Base-by-base conservation (phyloP, 1,140 invertebrate species). In the Cardiocondyla obscurior region DNA sequence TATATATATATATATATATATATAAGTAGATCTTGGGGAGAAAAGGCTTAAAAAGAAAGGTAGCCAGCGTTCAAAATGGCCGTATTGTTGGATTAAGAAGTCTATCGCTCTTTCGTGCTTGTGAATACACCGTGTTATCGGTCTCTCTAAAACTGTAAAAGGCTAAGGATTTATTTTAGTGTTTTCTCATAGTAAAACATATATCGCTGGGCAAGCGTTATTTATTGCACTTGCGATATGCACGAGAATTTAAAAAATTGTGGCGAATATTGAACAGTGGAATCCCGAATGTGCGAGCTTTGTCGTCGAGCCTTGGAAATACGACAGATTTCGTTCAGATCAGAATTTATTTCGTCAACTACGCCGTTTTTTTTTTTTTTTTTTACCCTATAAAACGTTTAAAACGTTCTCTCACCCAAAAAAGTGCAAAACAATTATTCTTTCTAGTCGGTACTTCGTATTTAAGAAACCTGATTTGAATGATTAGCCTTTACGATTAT, bases 1-100 rank as follows among this genome's bases (percentile, higher is more conserved):
- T n/a, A n/a, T n/a, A n/a, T n/a, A n/a, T n/a, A n/a, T n/a, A n/a
- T n/a, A n/a, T n/a, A n/a, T n/a, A n/a, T n/a, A n/a, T n/a, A n/a
- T 22, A 84, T 69, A 93, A 90, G 92, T 93, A 86, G 85, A 90
- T 91, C 84, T 36, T 39, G 1, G 3, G n/a, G 4, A 14, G 3
- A 36, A 22, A 19, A 70, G 30, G n/a, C 12, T n/a, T 65, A 58
- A 58, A 7, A 7, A 58, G 30, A 0, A 8, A 7, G 14, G 10
- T 2, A 57, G 0, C 39, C 0, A 42, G 5, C 2, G 10, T 1
- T 69, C 44, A 12, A 58, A 57, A 25, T 36, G 3, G 7, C 6
- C 7, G 12, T n/a, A 36, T 7, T 3, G 16, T 49, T 51, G 46
- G 12, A 69, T 53, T 36, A 51, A 69, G 12, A n/a, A 70, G 19